Evolutionary conservation across 2,797 vertebrate genomes (phyloP).

Genomic region (Chrysocyon brachyurus): DNA sequence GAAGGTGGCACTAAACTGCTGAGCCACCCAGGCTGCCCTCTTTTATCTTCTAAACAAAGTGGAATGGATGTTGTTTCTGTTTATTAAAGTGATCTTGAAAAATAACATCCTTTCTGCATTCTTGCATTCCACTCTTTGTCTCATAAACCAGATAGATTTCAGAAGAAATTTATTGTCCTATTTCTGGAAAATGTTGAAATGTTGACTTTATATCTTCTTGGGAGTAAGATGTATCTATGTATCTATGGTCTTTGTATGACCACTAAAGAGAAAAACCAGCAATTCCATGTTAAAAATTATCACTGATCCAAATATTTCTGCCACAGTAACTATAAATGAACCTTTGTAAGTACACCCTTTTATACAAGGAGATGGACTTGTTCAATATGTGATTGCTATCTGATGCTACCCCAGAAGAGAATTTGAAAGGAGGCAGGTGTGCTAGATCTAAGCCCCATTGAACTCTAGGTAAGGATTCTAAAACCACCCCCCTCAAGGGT

Average conservation of each 20-base stretch:
- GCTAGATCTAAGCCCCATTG: slow-evolving; percentile 61
- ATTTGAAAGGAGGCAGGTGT: slow-evolving; percentile 56
- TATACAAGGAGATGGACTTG: slow-evolving; percentile 45
- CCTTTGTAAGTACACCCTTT: slow-evolving; percentile 2
- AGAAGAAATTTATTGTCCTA: slow-evolving; percentile 31
- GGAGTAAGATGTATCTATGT: neutral
- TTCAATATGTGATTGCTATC: neutral
- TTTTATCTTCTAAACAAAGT: slow-evolving; percentile 6
- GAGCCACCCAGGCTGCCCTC: neutral
- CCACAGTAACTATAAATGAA: slow-evolving; percentile 41
- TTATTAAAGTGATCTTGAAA: slow-evolving; percentile 55
- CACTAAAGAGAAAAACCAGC: slow-evolving; percentile 47
- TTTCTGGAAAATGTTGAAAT: slow-evolving; percentile 61
- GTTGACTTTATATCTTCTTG: neutral
- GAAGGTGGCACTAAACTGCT: no score
- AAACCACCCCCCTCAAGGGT: slow-evolving; percentile 12
- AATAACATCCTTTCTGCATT: slow-evolving; percentile 30
- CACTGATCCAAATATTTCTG: slow-evolving; percentile 2
- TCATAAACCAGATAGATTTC: neutral
- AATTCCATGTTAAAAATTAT: slow-evolving; percentile 36
- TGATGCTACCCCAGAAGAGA: slow-evolving; percentile 51
- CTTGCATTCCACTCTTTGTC: neutral
- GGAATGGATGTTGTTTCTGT: neutral
- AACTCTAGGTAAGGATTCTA: slow-evolving; percentile 55
- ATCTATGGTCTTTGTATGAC: neutral